Base-by-base conservation (phyloP, 2,888 invertebrate species). In the Ramazzottius varieornatus region DNA sequence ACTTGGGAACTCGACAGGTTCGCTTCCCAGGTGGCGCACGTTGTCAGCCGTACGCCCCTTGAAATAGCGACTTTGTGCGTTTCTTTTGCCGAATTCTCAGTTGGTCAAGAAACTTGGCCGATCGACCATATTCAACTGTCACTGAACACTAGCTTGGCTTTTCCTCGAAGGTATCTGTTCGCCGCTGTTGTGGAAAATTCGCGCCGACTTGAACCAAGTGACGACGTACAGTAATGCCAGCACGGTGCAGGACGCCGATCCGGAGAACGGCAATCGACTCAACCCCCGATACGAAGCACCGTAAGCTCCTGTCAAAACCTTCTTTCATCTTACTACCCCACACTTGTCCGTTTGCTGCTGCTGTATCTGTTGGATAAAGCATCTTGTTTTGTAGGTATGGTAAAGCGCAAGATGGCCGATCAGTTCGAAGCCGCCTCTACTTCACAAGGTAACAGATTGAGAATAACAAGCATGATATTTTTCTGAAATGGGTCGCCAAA, bases 161-260 rank as follows among this genome's bases (percentile, higher is more conserved):
- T n/a, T n/a, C n/a, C n/a, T n/a, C n/a, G 40, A 40, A 40, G 91
- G 94, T 1, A 94, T 98, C 69, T 96, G 96, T 74, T 91, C 92
- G 20, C 96, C 98, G 0, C 78, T 98, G 65, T 78, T 98, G 68
- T 87, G 90, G 73, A 98, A 98, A 77, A 91, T 98, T 69, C 82
- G 88, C 69, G 88, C 91, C 0, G 96, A 98, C 77, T 78, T 54
- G 29, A 16, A 29, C 8, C 54, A 54, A 54, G 54, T 54, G 20
- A 24, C 24, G 4, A 24, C 13, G 13, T 29, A 54, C n/a, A 54
- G 16, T 33, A n/a, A n/a, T n/a, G n/a, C n/a, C n/a, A n/a, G n/a
- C n/a, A n/a, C n/a, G n/a, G n/a, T n/a, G n/a, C n/a, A n/a, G n/a
- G n/a, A n/a, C n/a, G 82, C 84, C 1, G 85, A 84, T 0, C 91